Base-by-base conservation (phyloP, 2,797 vertebrate species). In the Enteromius fasciolatus region DNA sequence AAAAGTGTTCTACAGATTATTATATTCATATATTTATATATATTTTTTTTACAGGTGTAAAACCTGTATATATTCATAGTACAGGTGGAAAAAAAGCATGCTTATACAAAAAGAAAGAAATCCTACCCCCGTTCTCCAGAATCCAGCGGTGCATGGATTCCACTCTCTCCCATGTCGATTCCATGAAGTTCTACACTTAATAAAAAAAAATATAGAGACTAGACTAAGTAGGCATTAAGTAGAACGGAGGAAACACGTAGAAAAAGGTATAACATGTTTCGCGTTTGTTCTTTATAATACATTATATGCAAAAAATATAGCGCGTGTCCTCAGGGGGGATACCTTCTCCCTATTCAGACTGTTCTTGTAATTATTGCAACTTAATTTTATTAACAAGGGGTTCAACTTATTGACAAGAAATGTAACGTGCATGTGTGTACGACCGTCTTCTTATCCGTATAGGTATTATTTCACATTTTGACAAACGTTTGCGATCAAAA, bases 121-220 rank as follows among this genome's bases (percentile, higher is more conserved):
- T 10, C 63, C 57, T 31, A 95, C 94, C 94, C 89, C 94, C 94
- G 87, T 94, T 93, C 20, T 94, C 89, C 85, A 94, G 78, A 48
- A 91, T 89, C 87, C 85, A 84, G 87, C 88, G 91, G 85, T 93
- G 90, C 23, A 80, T n/a, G 1, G 91, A 88, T 12, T 89, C 76
- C 39, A 92, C 39, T 31, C 52, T 83, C 39, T 91, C n/a, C 92
- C 90, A 88, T 0, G 76, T 79, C 15, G 91, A 90, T 63, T 86
- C 83, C 94, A 95, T 94, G 88, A 23, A 5, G 3, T 2, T 25
- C 11, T 57, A 0, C 54, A 0, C 54, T 57, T 23, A 23, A 57
- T 23, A 20, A 52, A 18, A 7, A 48, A 5, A 15, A 48, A 48
- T 3, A 52, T 10, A 20, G 3, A 23, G 54, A 23, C 20, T n/a